Evolutionary conservation across 1,140 invertebrate species (phyloP).

Genomic region (Drosophila kepulauana): DNA sequence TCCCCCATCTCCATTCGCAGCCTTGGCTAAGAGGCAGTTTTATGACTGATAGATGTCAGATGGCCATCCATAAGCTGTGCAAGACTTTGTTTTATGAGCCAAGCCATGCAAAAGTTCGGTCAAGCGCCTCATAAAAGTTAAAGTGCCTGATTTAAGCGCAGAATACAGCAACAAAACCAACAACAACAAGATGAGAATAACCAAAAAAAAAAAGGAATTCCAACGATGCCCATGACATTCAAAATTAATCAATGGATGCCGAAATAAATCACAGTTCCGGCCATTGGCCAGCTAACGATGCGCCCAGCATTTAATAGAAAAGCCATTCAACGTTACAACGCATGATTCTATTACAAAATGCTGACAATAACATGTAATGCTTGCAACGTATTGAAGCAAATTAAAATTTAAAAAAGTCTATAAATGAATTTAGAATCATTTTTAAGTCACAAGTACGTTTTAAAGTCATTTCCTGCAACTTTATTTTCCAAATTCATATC

Average conservation of each 20-base stretch:
- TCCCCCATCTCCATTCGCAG: background rate
- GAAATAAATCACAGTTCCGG: constrained; percentile 70
- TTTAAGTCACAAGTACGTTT: no score
- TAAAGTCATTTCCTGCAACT: no score
- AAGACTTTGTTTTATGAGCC: constrained; percentile 65
- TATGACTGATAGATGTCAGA: constrained; percentile 44
- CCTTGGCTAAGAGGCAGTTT: constrained; percentile 31
- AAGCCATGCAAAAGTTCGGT: constrained; percentile 30
- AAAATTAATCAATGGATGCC: constrained; percentile 72
- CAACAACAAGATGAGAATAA: constrained; percentile 5
- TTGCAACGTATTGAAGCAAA: no score
- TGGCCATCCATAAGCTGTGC: constrained; percentile 19
- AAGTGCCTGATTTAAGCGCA: constrained; percentile 39
- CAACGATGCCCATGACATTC: constrained; percentile 38
- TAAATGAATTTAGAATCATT: no score
- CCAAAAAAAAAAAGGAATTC: constrained; percentile 18
- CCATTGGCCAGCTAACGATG: constrained; percentile 59
- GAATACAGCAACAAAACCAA: constrained; percentile 11
- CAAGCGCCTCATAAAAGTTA: constrained; percentile 56
- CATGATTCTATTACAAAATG: no score
- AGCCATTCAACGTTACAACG: constrained; percentile 1
- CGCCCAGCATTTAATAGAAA: constrained; percentile 43
- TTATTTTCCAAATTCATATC: no score
- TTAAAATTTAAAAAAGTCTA: no score
- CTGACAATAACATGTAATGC: no score